These are phyloP conservation scores for Heterotilapia buettikoferi DNA, from an alignment of 2,113 vertebrate genomes.

Conservation along the genomic window DNA sequence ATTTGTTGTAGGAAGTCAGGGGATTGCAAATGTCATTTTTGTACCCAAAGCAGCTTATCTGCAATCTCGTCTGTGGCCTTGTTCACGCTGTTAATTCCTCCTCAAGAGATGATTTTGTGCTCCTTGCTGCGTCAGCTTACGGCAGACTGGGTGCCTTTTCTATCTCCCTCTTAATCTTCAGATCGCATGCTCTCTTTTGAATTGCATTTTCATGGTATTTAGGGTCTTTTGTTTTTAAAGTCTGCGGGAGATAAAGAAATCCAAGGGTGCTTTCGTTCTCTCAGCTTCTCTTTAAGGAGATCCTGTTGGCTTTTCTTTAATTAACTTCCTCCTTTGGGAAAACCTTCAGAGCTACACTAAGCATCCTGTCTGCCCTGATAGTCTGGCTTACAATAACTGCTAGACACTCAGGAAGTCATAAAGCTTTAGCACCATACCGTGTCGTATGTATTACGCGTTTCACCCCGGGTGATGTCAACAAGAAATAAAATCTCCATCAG, in stretches of 20 bases:
- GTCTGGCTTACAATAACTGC: not conserved
- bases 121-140: not conserved
- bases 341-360: not conserved
- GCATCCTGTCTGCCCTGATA: not conserved
- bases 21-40: constrained; percentile 44
- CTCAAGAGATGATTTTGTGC: constrained; percentile 16
- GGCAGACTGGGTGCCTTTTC: not conserved
- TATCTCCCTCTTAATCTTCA: not conserved
- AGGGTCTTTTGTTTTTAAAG: not conserved
- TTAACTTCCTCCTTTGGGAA: not conserved
- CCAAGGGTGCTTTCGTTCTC: not conserved
- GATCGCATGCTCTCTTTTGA: not conserved
- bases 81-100: constrained; percentile 30
- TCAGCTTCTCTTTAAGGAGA: not conserved
- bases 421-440: not conserved
- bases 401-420: not conserved
- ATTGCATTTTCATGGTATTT: not conserved
- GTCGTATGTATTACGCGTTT: not conserved
- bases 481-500: not conserved
- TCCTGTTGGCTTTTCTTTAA: not conserved
- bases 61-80: constrained; percentile 38
- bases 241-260: not conserved
- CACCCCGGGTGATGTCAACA: not conserved
- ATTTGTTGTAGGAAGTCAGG: not conserved
- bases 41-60: constrained; percentile 48